Percentiles rank a stretch among this genome's conserved stretches.
Conservation (phyloP, 2,888 invertebrate species). For the Dysmachus trigonus region DNA sequence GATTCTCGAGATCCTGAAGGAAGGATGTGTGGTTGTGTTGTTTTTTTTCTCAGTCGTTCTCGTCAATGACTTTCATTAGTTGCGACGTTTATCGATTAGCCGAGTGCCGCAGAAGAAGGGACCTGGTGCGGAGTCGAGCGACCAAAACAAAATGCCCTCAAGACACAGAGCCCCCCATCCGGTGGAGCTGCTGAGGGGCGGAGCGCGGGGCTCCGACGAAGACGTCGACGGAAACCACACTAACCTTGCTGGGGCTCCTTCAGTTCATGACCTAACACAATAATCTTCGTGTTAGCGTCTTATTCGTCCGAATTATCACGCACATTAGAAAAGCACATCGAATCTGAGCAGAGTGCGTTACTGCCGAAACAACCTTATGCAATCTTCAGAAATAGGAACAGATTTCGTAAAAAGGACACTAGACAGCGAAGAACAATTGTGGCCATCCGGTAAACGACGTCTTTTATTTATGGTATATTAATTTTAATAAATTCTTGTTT, state of each 20-base stretch:
- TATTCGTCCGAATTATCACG: constrained; percentile 18
- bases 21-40: constrained; percentile 3
- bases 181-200: not conserved
- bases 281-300: constrained; percentile 3
- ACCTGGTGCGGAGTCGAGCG: not conserved
- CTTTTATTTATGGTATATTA: too few species aligned
- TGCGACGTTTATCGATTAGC: constrained; percentile 50
- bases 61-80: constrained; percentile 51
- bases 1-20: not conserved
- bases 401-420: too few species aligned
- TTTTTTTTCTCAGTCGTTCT: constrained; percentile 33
- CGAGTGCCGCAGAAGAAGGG: not conserved
- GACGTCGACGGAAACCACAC: constrained; percentile 25
- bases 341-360: not conserved
- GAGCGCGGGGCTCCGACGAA: not conserved
- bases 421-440: too few species aligned
- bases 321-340: constrained; percentile 18
- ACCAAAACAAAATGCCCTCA: constrained; percentile 28
- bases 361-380: not conserved
- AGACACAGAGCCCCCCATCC: not conserved
- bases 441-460: too few species aligned
- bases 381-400: not conserved
- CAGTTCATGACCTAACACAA: constrained; percentile 35
- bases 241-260: constrained; percentile 7
- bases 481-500: too few species aligned